Conservation (phyloP, 2,797 vertebrate species). For the Coracias cyanogaster region DNA sequence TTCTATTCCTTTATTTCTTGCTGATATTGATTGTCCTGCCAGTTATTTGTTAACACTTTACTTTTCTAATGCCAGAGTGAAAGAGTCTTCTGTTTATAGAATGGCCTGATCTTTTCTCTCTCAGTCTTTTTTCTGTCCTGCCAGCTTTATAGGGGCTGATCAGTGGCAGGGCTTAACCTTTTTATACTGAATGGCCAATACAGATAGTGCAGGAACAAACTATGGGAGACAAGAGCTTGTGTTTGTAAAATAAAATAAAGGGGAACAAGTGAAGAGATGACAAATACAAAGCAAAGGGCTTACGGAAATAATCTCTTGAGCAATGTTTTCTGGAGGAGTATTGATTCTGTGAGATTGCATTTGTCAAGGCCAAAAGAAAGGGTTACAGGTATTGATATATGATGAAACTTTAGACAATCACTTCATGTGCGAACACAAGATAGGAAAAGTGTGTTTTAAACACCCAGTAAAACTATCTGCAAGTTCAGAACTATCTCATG, state of each 20-base stretch:
- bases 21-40: neutral
- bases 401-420: neutral
- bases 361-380: neutral
- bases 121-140: neutral
- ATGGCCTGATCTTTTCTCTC: fast-evolving
- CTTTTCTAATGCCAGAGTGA: neutral
- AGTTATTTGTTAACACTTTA: neutral
- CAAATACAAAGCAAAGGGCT: conserved; percentile 13
- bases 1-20: neutral
- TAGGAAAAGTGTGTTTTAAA: neutral
- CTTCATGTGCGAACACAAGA: neutral
- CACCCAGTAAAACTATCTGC: neutral
- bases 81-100: neutral
- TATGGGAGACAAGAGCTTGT: neutral
- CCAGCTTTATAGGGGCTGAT: neutral
- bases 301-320: neutral
- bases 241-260: neutral
- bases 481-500: neutral
- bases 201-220: neutral
- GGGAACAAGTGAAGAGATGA: neutral
- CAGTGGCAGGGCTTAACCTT: neutral
- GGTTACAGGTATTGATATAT: neutral
- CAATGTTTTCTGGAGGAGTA: conserved; percentile 4
- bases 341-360: neutral
- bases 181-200: neutral